A percentile compares a stretch with the other conserved stretches of the same genome.
Conservation (phyloP, 2,888 invertebrate genomes). For the Scrobipalpa atriplicella region DNA sequence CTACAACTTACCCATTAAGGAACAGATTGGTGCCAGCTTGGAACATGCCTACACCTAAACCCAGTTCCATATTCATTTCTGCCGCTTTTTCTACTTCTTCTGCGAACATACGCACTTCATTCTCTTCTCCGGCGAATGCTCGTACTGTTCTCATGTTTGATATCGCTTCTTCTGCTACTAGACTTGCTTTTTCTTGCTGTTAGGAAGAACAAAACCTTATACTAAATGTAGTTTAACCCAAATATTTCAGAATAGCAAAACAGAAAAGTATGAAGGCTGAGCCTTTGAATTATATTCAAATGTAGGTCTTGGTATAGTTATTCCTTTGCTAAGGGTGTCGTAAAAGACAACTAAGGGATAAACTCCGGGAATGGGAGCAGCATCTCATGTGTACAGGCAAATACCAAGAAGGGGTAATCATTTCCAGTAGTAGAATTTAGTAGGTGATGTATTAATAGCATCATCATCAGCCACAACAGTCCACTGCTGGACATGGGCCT, state of each 20-base stretch:
- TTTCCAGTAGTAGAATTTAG: no score
- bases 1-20: conserved; percentile 84
- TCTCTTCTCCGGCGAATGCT: conserved; percentile 96
- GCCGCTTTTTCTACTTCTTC: conserved; percentile 89
- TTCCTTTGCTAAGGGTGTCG: no score
- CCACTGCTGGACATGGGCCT: no score
- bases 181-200: conserved; percentile 92
- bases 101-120: conserved; percentile 88
- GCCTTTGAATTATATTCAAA: no score
- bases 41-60: conserved; percentile 95
- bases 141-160: conserved; percentile 96
- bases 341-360: no score
- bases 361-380: no score
- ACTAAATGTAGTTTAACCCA: not conserved
- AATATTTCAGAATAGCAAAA: not conserved
- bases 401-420: no score
- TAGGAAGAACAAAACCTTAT: not conserved
- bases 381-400: no score
- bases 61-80: conserved; percentile 89
- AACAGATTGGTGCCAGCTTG: conserved; percentile 94
- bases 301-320: no score
- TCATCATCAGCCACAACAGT: no score
- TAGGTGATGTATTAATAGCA: no score
- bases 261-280: no score
- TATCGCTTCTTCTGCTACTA: conserved; percentile 96